Evolutionary conservation across 2,888 invertebrate species (phyloP).

Genomic region (Corythucha ciliata): DNA sequence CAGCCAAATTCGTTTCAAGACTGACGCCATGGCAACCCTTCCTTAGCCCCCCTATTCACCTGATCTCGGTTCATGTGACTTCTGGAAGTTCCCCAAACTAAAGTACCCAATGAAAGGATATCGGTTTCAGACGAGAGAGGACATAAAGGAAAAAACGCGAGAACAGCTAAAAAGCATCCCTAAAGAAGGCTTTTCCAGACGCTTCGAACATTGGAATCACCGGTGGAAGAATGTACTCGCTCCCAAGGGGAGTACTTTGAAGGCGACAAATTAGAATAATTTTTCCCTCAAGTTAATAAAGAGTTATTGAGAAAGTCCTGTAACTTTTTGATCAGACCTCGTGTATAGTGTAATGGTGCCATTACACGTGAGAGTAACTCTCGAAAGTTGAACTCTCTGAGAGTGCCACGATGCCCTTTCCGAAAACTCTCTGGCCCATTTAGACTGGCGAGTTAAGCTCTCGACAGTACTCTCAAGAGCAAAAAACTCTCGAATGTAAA

Average conservation of each 20-base stretch:
- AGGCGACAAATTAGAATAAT: neutral
- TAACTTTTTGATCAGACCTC: neutral
- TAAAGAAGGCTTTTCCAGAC: constrained; percentile 6
- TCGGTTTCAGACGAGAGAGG: constrained; percentile 10
- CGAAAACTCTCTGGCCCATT: no score
- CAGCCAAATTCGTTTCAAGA: neutral
- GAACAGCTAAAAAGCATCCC: neutral
- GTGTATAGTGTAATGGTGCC: no score
- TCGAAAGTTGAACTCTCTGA: no score
- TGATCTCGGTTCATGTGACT: neutral
- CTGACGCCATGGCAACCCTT: neutral
- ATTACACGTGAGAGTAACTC: no score
- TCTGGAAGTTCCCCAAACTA: no score
- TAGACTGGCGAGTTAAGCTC: no score
- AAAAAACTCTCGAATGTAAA: no score
- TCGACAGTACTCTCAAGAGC: no score
- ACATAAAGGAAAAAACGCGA: constrained; percentile 13
- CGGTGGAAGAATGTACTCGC: constrained; percentile 5
- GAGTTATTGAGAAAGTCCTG: neutral
- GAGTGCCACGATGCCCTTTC: no score
- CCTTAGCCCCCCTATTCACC: neutral
- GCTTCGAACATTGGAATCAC: constrained; percentile 8
- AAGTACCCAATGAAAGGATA: neutral
- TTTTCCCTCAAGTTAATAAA: no score
- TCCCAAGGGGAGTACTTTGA: constrained; percentile 3